Evolutionary conservation across 2,113 vertebrate genomes (phyloP), one percentile per base, ranked within the genome.

Genomic region (Stigmatopora argus): DNA sequence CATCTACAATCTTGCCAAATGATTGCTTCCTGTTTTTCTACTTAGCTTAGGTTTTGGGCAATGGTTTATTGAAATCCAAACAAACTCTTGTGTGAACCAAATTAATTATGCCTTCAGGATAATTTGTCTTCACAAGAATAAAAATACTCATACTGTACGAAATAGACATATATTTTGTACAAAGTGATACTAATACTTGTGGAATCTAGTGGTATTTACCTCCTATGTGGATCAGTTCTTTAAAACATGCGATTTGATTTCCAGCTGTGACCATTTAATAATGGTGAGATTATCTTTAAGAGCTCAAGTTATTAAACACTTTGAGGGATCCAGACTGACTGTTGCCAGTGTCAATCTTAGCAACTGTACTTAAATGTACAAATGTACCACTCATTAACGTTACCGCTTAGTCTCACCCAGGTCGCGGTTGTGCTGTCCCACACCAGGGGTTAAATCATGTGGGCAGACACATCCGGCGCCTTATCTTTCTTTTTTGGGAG

Each of bases 391-490:
- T 51, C 2, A 19, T 51, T 51, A 9, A 51, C 18, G 4, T 9
- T 41, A 41, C 38, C 6, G 38, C 38, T 41, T 41, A 41, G 6
- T 71, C 68, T 77, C 85, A 87, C 87, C 82, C 88, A 86, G 78
- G 72, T 72, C 71, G 69, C 63, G 66, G 88, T 86, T 83, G 70
- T 48, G 46, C 4, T n/a, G 74, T 73, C 81, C 79, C 78, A 68
- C 57, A 69, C 68, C 71, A 60, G 18, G 58, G 67, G 46, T 65
- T 90, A 83, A 89, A 85, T 89, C 83, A 85, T 73, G 19, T 23
- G 61, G 64, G 59, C 73, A 78, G 80, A 81, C 70, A 81, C 47
- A 60, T 88, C 86, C 72, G 71, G 53, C 66, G 65, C 74, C 72
- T 88, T 86, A 89, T 83, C 80, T 70, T 62, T 57, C 46, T 66